Conservation (phyloP, 2,113 vertebrate genomes). For the Panthera tigris region DNA sequence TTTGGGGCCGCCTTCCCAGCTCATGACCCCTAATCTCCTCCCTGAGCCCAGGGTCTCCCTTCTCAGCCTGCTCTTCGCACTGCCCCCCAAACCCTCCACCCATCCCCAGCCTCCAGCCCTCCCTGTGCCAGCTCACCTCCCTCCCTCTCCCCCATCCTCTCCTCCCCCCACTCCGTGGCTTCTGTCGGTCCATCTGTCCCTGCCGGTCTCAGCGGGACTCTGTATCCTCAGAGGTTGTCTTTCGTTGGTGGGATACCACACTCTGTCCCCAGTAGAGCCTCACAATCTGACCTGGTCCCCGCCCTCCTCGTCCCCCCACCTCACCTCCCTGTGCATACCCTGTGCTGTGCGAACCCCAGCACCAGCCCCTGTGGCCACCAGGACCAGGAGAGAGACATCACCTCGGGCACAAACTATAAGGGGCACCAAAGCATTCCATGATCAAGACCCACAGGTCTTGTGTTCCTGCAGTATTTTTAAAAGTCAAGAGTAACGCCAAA, state of each 20-base stretch:
- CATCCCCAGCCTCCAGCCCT: rapidly evolving
- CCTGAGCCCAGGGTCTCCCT: not conserved
- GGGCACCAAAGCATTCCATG: no score
- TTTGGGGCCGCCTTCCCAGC: not conserved
- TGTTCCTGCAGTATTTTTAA: not conserved
- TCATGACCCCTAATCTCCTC: not conserved
- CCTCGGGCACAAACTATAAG: not conserved
- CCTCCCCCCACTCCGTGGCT: not conserved
- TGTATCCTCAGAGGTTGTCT: not conserved
- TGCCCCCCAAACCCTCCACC: not conserved
- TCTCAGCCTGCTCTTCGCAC: not conserved
- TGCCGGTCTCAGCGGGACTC: not conserved
- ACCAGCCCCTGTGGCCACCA: not conserved
- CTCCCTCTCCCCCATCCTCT: not conserved
- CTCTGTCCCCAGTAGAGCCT: not conserved
- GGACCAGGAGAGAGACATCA: not conserved
- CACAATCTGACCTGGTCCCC: rapidly evolving
- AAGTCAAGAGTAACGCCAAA: not conserved
- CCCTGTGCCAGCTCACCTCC: not conserved
- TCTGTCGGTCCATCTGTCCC: not conserved
- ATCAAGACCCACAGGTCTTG: not conserved
- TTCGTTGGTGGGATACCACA: not conserved
- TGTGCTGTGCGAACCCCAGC: not conserved
- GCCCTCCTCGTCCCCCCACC: rapidly evolving
- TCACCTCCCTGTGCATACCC: not conserved